Evolutionary conservation across 1,140 invertebrate genomes (phyloP), one percentile per base, ranked within the genome.

Genomic region (Hycleus cichorii): DNA sequence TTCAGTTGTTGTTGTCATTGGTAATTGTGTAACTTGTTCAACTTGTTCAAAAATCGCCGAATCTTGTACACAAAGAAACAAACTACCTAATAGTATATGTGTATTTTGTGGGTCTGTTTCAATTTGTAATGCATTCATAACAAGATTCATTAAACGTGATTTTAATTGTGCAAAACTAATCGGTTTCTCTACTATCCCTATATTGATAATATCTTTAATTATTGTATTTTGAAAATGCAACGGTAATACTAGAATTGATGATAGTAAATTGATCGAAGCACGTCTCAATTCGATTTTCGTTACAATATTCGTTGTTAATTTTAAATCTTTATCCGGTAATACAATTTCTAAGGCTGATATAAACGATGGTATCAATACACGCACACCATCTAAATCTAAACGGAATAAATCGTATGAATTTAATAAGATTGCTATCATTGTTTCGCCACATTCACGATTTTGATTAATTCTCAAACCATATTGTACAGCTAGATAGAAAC

Each of bases 401-500:
- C 94, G 85, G 67, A 91, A 89, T 63, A 92, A 72, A 73, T 92
- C 86, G 0, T 81, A 65, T 39, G 89, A 91, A 72, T 93, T 92
- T 25, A 90, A 79, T 43, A 94, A 69, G 69, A 93, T 89, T 63
- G 85, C 88, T 4, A 86, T 83, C 65, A 91, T 75, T 8, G 87
- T 85, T 76, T 88, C 85, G 9, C 82, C 84, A 66, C 84, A 85
- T 72, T 86, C 83, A 55, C 79, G 76, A 43, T 74, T 69, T 42
- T n/a, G 9, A 42, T 11, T 42, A 10, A 84, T 75, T 71, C 87
- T 83, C 3, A 99, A 79, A 7, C 94, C 95, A 50, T 70, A 67
- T 18, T 90, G 87, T 61, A 99, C 76, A 7, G 92, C 90, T 66
- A 94, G 83, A 76, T 97, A 98, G 76, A 97, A 97, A 58, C 95